Evolutionary conservation across 1,140 invertebrate species (phyloP).

Genomic region (Chymomyza costata): DNA sequence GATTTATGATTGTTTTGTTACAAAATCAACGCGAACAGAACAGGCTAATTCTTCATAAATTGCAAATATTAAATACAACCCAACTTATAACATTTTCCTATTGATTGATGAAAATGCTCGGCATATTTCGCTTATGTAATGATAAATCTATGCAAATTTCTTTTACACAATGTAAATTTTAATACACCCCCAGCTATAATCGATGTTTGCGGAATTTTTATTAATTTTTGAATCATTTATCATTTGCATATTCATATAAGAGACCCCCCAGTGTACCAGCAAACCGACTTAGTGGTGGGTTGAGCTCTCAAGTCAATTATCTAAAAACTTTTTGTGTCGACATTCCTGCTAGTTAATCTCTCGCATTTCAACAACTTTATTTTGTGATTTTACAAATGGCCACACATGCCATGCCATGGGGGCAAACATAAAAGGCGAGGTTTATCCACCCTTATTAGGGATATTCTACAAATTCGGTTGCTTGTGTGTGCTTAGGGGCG

Average conservation of each 20-base stretch:
- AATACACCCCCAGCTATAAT: conserved; percentile 1
- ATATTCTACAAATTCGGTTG: not conserved
- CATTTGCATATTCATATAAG: conserved; percentile 15
- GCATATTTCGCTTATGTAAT: conserved; percentile 62
- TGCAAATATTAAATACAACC: no score
- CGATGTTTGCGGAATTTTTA: conserved; percentile 37
- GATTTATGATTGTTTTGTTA: no score
- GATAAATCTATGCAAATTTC: conserved; percentile 70
- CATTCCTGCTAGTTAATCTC: conserved; percentile 47
- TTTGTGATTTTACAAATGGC: conserved; percentile 24
- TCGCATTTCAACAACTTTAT: conserved; percentile 54
- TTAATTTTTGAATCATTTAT: conserved; percentile 67
- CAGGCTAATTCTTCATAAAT: no score
- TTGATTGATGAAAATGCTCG: conserved; percentile 70
- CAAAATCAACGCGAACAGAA: no score
- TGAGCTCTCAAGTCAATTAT: no score
- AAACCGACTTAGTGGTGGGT: no score
- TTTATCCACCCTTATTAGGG: conserved; percentile 31
- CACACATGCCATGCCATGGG: conserved; percentile 9
- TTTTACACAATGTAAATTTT: conserved; percentile 60
- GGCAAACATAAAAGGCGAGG: conserved; percentile 38
- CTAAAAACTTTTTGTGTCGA: no score
- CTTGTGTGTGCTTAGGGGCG: conserved; percentile 48
- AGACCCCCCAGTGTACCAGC: no score
- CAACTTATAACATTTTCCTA: no score